Conservation (phyloP, 53 echinoderm and acorn worm species). For the Stichopus horrens region DNA sequence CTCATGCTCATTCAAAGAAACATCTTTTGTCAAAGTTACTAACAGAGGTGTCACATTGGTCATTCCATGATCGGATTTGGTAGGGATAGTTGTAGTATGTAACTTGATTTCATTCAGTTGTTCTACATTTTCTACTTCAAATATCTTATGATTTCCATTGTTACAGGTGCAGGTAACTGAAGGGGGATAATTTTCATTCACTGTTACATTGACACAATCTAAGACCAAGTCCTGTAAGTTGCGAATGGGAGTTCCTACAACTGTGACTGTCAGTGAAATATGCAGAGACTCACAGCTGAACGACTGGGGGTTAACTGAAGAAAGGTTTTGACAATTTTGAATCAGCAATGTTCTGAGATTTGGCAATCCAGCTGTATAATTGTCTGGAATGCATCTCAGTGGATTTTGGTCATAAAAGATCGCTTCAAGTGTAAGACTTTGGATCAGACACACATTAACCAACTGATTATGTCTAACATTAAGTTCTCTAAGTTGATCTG, state of each 20-base stretch:
- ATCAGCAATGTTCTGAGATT: background rate
- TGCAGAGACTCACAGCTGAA: no score
- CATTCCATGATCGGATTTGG: no score
- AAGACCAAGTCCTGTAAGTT: background rate
- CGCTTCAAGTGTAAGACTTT: background rate
- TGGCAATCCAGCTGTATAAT: background rate
- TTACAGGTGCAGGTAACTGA: no score
- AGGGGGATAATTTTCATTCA: background rate
- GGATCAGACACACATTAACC: no score
- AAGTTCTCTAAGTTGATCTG: background rate
- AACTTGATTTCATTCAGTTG: no score
- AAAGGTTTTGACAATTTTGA: background rate
- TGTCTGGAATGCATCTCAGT: background rate
- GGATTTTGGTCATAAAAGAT: background rate
- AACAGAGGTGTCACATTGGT: no score
- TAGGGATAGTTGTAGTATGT: no score
- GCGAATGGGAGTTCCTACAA: background rate
- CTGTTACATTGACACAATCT: background rate
- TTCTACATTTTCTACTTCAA: no score
- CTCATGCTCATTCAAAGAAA: no score
- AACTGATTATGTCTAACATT: background rate
- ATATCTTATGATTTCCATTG: no score
- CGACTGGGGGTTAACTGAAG: background rate
- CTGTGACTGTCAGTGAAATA: background rate
- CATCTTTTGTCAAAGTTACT: no score